Evolutionary conservation across 2,888 invertebrate species (phyloP), one percentile per base, ranked within the genome.

Genomic region (Eupithecia tripunctaria): DNA sequence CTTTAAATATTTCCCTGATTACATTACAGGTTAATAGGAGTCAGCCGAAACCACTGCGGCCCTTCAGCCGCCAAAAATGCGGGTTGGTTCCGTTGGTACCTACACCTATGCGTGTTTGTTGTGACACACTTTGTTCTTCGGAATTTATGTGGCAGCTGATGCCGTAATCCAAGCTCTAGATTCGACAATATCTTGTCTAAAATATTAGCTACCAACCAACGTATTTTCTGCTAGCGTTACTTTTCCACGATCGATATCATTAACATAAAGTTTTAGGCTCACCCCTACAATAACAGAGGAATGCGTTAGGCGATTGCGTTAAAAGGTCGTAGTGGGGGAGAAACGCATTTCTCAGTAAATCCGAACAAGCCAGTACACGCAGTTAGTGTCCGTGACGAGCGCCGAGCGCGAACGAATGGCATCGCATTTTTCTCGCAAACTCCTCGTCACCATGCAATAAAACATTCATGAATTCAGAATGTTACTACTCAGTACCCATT

Each of bases 401-500:
- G 73, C 73, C 71, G 89, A 69, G 74, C 88, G 86, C 82, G 88
- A 89, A 93, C 89, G 89, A 88, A 93, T 92, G 87, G 89, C 86
- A 82, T 83, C 86, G 83, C 91, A 93, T 93, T 92, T 92, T 91
- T 94, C 91, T 90, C 87, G 82, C 88, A 86, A 89, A 89, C 89
- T 88, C 86, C 87, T 80, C 88, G 89, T 89, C 89, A 88, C 88
- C 86, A 88, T 80, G 86, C 87, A 88, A 91, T 93, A 92, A 92
- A 93, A 91, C 91, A 92, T 92, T 92, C 91, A 91, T 90, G 92
- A 91, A 91, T 90, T 88, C 89, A 86, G 86, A 89, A 90, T 89
- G 88, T 86, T 88, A 86, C 89, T 86, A 85, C 89, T 88, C 85
- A 87, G 88, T 87, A 85, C 84, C 84, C 82, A 84, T 84, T 80